Percentiles rank a stretch among this genome's conserved stretches.
These are phyloP conservation scores for Catostylus mosaicus DNA, from an alignment of 30 jellyfish, hydroid and myxozoan species.

Conservation along the genomic window DNA sequence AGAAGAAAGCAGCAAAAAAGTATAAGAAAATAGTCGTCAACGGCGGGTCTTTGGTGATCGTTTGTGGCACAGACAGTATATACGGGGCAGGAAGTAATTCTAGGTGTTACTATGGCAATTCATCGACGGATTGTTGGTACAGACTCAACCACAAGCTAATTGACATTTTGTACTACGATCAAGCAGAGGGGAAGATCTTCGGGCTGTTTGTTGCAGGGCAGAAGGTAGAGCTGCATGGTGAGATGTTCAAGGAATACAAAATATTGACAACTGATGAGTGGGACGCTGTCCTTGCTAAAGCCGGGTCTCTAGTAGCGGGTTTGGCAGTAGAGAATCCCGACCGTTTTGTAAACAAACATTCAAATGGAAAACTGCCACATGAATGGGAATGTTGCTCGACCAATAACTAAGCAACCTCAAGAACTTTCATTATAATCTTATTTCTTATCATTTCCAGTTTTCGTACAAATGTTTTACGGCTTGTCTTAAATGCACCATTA, in stretches of 20 bases:
- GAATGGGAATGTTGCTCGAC: conserved; percentile 23
- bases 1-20: too few species aligned
- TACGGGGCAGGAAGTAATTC: background rate
- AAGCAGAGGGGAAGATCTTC: background rate
- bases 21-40: conserved; percentile 8
- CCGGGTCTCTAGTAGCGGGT: background rate
- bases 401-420: too few species aligned
- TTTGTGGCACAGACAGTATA: conserved; percentile 18
- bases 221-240: conserved; percentile 25
- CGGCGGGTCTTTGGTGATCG: background rate
- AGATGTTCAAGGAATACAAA: conserved; percentile 12
- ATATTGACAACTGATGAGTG: conserved; percentile 16
- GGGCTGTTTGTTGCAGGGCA: conserved; percentile 1
- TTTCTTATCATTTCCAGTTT: too few species aligned
- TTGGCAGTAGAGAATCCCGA: background rate
- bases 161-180: conserved; percentile 14
- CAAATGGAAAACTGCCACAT: background rate
- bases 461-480: too few species aligned
- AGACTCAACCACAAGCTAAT: background rate
- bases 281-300: conserved; percentile 7
- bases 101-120: conserved; percentile 20
- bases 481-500: too few species aligned
- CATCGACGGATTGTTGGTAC: conserved; percentile 31
- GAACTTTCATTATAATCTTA: too few species aligned
- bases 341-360: background rate